Conservation (phyloP, 2,113 vertebrate genomes). For the Syrmaticus mikado region DNA sequence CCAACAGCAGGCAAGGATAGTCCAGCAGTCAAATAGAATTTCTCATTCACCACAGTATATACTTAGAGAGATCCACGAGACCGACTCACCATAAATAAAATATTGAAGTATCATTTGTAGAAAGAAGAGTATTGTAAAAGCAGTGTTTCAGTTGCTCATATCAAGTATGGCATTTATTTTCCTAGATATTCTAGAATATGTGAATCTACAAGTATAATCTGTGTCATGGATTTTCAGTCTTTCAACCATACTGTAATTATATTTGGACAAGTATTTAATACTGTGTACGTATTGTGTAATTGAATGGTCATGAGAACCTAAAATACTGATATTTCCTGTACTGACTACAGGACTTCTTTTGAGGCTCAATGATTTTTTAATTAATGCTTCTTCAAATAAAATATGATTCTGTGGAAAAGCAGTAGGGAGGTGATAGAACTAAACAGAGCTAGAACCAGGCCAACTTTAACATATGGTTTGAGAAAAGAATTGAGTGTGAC, state of each 20-base stretch:
- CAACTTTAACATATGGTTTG: not conserved
- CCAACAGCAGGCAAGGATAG: conserved; percentile 41
- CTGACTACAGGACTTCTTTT: not conserved
- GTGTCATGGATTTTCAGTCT: not conserved
- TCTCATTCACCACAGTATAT: not conserved
- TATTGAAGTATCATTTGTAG: not conserved
- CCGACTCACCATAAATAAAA: not conserved
- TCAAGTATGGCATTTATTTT: not conserved
- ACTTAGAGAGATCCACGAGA: not conserved
- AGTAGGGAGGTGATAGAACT: not conserved
- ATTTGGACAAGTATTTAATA: not conserved
- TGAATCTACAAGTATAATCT: not conserved
- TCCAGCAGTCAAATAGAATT: conserved; percentile 9
- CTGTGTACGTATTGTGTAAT: not conserved
- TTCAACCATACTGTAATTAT: not conserved
- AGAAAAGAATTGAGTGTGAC: not conserved
- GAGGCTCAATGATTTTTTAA: not conserved
- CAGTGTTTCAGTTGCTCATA: not conserved
- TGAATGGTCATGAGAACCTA: not conserved
- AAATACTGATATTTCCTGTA: not conserved
- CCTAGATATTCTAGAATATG: not conserved
- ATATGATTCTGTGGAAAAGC: not conserved
- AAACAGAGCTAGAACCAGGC: not conserved
- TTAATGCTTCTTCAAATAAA: not conserved
- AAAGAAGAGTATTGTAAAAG: not conserved